Evolutionary conservation across 2,113 vertebrate species (phyloP).

Genomic region (Cottus gobio): DNA sequence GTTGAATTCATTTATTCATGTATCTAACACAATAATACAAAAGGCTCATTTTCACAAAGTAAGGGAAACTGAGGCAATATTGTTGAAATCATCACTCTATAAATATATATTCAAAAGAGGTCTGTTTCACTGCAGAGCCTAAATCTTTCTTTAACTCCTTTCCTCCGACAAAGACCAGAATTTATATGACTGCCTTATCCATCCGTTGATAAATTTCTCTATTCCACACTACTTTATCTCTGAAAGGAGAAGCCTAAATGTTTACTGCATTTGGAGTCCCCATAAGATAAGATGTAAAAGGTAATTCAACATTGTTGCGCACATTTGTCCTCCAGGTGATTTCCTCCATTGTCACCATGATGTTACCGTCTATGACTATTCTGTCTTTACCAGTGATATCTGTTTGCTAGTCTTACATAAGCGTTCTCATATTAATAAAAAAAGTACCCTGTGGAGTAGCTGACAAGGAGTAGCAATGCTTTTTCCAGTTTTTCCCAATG

Average conservation of each 20-base stretch:
- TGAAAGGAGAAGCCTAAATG: background rate
- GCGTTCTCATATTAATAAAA: background rate
- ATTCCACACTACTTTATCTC: background rate
- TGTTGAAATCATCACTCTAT: background rate
- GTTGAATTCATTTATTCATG: background rate
- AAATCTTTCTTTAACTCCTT: background rate
- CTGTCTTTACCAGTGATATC: background rate
- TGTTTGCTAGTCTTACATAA: background rate
- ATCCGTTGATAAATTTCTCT: background rate
- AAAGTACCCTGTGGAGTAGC: background rate
- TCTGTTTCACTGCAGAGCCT: background rate
- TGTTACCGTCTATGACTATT: background rate
- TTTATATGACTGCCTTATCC: background rate
- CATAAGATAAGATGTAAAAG: too few relatives aligned
- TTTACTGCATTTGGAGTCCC: background rate
- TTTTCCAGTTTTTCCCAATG: too few relatives aligned
- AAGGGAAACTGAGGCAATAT: background rate
- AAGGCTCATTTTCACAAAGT: background rate
- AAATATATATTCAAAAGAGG: background rate
- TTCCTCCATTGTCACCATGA: background rate
- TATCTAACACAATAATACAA: slow-evolving; percentile 1
- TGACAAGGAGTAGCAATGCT: background rate
- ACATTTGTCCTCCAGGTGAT: background rate
- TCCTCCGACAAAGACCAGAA: background rate
- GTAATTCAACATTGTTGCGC: background rate